Conservation (phyloP, 2,888 invertebrate species). For the Ryuthela nishihirai region DNA sequence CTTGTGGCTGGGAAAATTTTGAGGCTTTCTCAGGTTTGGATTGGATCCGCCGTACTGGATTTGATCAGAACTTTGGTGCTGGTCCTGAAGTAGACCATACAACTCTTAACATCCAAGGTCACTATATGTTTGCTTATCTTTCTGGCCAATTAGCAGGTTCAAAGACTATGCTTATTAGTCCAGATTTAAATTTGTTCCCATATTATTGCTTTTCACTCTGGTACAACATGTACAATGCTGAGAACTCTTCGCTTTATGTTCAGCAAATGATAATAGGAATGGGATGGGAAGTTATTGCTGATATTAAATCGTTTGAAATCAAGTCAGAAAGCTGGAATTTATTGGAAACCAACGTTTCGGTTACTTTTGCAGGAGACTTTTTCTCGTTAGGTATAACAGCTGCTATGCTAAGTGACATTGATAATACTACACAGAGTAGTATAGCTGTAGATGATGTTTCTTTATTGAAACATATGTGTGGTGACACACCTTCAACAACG, state of each 20-base stretch:
- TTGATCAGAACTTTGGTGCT: slow-evolving; percentile 15
- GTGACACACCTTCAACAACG: slow-evolving; percentile 9
- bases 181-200: slow-evolving; percentile 26
- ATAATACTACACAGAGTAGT: slow-evolving; percentile 17
- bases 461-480: slow-evolving; percentile 21
- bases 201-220: slow-evolving; percentile 34
- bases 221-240: slow-evolving; percentile 31
- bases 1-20: slow-evolving; percentile 32
- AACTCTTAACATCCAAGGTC: slow-evolving; percentile 25
- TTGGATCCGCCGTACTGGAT: slow-evolving; percentile 31
- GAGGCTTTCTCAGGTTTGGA: slow-evolving; percentile 22
- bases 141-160: slow-evolving; percentile 9
- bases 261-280: slow-evolving; percentile 17
- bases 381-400: slow-evolving; percentile 29
- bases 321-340: slow-evolving; percentile 18
- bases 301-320: slow-evolving; percentile 8
- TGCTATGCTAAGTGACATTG: slow-evolving; percentile 1
- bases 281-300: slow-evolving; percentile 20
- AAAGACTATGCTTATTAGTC: slow-evolving; percentile 27
- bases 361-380: slow-evolving; percentile 18
- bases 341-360: slow-evolving; percentile 21
- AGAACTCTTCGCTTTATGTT: slow-evolving; percentile 13
- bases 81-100: slow-evolving; percentile 34
- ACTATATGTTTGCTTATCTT: slow-evolving; percentile 36
- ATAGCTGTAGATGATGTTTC: slow-evolving; percentile 38